Evolutionary conservation across 2,888 invertebrate species (phyloP).

Genomic region (Mycalesis mineus): DNA sequence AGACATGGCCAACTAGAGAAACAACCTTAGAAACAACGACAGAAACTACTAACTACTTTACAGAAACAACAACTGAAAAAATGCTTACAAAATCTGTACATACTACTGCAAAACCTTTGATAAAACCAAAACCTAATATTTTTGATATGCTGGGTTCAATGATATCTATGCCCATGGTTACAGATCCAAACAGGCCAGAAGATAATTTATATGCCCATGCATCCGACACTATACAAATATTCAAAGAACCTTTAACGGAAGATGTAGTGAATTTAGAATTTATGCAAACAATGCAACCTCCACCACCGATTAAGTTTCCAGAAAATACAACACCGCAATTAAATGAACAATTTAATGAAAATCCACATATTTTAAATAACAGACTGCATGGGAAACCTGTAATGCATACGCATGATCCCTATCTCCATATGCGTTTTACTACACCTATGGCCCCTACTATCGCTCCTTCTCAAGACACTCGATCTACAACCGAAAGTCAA

Average conservation of each 20-base stretch:
- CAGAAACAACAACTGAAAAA: conserved; percentile 49
- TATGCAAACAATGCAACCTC: conserved; percentile 81
- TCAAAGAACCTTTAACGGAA: conserved; percentile 50
- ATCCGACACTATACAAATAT: conserved; percentile 63
- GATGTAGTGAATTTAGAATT: conserved; percentile 60
- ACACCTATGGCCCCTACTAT: conserved; percentile 73
- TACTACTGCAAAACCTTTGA: conserved; percentile 38
- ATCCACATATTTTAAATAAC: conserved; percentile 43
- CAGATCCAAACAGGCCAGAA: conserved; percentile 60
- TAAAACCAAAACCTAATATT: conserved; percentile 44
- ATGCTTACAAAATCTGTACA: conserved; percentile 34
- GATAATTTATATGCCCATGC: conserved; percentile 68
- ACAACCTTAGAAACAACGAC: conserved; percentile 44
- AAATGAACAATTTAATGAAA: conserved; percentile 37
- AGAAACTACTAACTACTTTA: conserved; percentile 41
- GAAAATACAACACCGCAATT: conserved; percentile 41
- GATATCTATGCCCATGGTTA: conserved; percentile 68
- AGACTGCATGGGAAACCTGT: conserved; percentile 40
- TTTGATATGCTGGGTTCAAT: conserved; percentile 66
- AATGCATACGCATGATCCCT: conserved; percentile 58
- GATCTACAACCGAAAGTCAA: conserved; percentile 66
- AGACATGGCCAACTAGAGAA: conserved; percentile 42
- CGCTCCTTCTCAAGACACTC: conserved; percentile 50
- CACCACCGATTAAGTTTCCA: conserved; percentile 52
- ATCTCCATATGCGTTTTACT: conserved; percentile 67